Percentiles rank a stretch among this genome's conserved stretches.
phyloP scores from a whole-genome alignment of 2,113 vertebrate genomes.

The Mustela lutreola region DNA sequence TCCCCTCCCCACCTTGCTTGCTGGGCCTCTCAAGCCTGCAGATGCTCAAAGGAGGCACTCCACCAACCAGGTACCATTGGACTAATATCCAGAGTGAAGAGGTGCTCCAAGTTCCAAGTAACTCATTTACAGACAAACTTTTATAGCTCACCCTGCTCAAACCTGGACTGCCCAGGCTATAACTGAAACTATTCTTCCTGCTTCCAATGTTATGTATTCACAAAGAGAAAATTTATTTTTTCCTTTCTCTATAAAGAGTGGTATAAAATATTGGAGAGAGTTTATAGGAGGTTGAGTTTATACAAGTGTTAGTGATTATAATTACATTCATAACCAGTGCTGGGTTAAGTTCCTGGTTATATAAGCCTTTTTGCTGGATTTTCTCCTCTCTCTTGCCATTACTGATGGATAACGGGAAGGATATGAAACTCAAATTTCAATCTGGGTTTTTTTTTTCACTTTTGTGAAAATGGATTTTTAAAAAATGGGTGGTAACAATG shows the following conservation, averaged over 20 bases:
- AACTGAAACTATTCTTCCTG: background rate
- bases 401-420: constrained; percentile 62
- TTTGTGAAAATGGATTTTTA: constrained; percentile 65
- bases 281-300: constrained; percentile 69
- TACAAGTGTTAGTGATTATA: constrained; percentile 79
- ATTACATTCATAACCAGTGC: constrained; percentile 32
- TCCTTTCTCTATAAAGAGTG: constrained; percentile 36
- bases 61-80: background rate
- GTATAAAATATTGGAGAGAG: constrained; percentile 50
- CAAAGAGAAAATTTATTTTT: constrained; percentile 51
- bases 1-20: background rate
- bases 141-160: background rate
- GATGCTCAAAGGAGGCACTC: background rate
- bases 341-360: constrained; percentile 63
- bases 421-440: constrained; percentile 15
- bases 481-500: constrained; percentile 33
- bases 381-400: constrained; percentile 31
- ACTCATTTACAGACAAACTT: background rate
- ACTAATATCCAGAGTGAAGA: background rate
- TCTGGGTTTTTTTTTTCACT: background rate
- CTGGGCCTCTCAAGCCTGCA: background rate
- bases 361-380: constrained; percentile 58
- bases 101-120: background rate
- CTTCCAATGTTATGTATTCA: background rate
- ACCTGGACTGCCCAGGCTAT: background rate